Evolutionary conservation across 2,113 vertebrate species (phyloP).

Genomic region (Elanoides forficatus): DNA sequence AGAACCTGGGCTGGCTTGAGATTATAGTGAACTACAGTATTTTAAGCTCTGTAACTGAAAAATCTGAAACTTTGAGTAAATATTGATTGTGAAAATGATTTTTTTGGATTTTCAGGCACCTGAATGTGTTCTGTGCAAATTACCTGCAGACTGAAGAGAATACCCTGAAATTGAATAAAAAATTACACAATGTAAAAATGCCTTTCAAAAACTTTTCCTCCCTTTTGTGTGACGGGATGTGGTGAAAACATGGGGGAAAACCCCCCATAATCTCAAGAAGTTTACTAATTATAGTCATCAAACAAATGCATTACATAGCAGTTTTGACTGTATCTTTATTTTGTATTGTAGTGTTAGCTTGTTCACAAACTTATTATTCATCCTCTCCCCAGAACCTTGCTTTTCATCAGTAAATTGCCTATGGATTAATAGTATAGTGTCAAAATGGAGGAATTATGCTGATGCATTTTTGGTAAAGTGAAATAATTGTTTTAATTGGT

Average conservation of each 20-base stretch:
- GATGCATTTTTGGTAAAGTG: background rate
- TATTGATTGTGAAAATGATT: background rate
- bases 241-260: background rate
- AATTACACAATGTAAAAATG: background rate
- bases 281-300: background rate
- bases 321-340: background rate
- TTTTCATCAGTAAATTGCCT: background rate
- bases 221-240: background rate
- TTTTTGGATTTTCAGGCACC: constrained; percentile 13
- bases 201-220: background rate
- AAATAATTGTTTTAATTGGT: background rate
- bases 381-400: background rate
- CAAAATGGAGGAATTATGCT: background rate
- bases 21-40: background rate
- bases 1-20: background rate
- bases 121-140: background rate
- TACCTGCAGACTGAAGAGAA: background rate
- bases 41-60: background rate
- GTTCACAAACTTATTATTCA: background rate
- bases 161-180: background rate
- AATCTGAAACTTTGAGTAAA: background rate
- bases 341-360: background rate
- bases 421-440: background rate
- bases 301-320: background rate
- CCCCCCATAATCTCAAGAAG: background rate